Conservation (phyloP, 2,113 vertebrate genomes). For the Phycodurus eques region DNA sequence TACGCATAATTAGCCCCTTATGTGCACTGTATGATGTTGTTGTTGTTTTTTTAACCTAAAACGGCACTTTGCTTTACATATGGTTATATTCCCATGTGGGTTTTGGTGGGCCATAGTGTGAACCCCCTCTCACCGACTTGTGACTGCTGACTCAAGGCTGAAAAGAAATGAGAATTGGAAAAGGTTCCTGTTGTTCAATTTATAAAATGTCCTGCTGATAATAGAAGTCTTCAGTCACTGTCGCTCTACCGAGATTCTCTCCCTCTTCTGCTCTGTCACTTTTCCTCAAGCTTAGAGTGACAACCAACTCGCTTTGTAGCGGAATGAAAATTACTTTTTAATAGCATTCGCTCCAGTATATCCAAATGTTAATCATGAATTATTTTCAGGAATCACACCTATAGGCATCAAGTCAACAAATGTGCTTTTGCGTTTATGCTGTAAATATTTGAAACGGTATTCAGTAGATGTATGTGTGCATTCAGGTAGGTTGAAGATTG, state of each 20-base stretch:
- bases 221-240: conserved; percentile 67
- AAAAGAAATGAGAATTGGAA: conserved; percentile 47
- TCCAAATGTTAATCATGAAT: background rate
- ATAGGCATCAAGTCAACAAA: background rate
- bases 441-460: background rate
- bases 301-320: conserved; percentile 9
- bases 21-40: too few relatives aligned
- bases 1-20: too few relatives aligned
- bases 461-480: conserved; percentile 23
- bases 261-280: conserved; percentile 23
- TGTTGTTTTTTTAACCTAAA: too few relatives aligned
- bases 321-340: background rate
- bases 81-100: conserved; percentile 4
- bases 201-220: conserved; percentile 63
- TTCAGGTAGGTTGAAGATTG: conserved; percentile 36
- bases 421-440: background rate
- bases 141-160: conserved; percentile 46
- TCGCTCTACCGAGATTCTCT: conserved; percentile 37
- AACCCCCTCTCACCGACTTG: background rate
- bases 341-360: background rate
- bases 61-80: too few relatives aligned
- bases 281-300: conserved; percentile 20
- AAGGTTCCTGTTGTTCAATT: conserved; percentile 59
- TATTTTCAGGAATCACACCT: background rate
- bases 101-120: conserved; percentile 4